Evolutionary conservation across 2,888 invertebrate species (phyloP).

Genomic region (Lepidochrysops patricia): DNA sequence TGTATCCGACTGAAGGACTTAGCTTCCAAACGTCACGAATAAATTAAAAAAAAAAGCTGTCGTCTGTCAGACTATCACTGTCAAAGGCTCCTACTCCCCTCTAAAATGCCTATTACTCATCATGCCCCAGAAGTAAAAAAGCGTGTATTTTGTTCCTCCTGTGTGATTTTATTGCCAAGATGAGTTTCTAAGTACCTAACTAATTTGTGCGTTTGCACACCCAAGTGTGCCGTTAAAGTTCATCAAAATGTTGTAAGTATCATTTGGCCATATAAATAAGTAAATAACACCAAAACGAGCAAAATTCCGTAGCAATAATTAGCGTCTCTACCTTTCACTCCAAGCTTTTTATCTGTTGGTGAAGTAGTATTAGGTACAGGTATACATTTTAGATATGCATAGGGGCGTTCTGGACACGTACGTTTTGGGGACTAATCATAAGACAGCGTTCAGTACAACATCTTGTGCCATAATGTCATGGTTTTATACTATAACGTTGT

Average conservation of each 20-base stretch:
- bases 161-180: slow-evolving; percentile 76
- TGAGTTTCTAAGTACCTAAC: slow-evolving; percentile 81
- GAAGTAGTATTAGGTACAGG: not conserved
- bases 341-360: not conserved
- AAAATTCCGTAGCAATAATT: not conserved
- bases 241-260: slow-evolving; percentile 81
- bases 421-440: no score
- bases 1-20: no score
- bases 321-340: slow-evolving; percentile 4
- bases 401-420: not conserved
- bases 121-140: slow-evolving; percentile 53
- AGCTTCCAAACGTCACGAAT: no score
- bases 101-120: slow-evolving; percentile 51
- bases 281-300: not conserved
- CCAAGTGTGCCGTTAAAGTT: slow-evolving; percentile 80
- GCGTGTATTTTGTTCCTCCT: slow-evolving; percentile 62
- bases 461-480: no score
- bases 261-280: not conserved
- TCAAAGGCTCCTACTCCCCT: not conserved
- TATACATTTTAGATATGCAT: not conserved
- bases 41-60: no score
- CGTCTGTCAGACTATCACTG: not conserved
- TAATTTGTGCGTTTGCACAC: slow-evolving; percentile 76
- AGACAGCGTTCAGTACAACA: no score
- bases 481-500: no score